These are phyloP conservation scores for Ostrea edulis DNA, from an alignment of 1,140 invertebrate species.

Conservation along the genomic window DNA sequence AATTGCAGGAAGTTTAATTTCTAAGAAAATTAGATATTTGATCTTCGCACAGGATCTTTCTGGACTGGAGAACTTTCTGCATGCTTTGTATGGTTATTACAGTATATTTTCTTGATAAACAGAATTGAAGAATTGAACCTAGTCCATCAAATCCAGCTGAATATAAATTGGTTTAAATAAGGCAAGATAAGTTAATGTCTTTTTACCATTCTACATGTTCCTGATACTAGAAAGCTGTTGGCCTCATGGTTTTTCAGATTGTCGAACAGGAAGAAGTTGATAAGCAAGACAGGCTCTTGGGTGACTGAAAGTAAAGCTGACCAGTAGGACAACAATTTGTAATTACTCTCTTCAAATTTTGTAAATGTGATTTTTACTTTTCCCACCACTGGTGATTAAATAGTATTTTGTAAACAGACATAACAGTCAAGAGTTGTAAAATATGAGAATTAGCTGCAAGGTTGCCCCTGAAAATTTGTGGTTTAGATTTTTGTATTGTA, in stretches of 20 bases:
- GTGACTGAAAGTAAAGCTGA: too few relatives aligned
- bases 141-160: slow-evolving; percentile 31
- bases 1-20: slow-evolving; percentile 57
- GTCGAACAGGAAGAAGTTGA: background rate
- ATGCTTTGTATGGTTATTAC: slow-evolving; percentile 54
- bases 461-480: too few relatives aligned
- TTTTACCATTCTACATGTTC: slow-evolving; percentile 29
- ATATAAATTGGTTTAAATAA: slow-evolving; percentile 43
- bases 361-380: too few relatives aligned
- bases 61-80: slow-evolving; percentile 50
- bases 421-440: too few relatives aligned
- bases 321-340: too few relatives aligned
- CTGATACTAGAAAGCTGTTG: slow-evolving; percentile 3
- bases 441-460: too few relatives aligned
- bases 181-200: slow-evolving; percentile 33
- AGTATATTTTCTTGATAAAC: slow-evolving; percentile 44
- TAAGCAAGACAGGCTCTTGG: background rate
- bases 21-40: slow-evolving; percentile 63
- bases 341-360: too few relatives aligned
- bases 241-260: background rate
- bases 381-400: too few relatives aligned
- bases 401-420: too few relatives aligned
- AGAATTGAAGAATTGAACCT: slow-evolving; percentile 40
- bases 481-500: too few relatives aligned
- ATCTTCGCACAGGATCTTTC: slow-evolving; percentile 48